Percentiles rank a stretch among this genome's conserved stretches.
phyloP scores from a whole-genome alignment of 2,797 vertebrate genomes.

The Valencia hispanica region DNA sequence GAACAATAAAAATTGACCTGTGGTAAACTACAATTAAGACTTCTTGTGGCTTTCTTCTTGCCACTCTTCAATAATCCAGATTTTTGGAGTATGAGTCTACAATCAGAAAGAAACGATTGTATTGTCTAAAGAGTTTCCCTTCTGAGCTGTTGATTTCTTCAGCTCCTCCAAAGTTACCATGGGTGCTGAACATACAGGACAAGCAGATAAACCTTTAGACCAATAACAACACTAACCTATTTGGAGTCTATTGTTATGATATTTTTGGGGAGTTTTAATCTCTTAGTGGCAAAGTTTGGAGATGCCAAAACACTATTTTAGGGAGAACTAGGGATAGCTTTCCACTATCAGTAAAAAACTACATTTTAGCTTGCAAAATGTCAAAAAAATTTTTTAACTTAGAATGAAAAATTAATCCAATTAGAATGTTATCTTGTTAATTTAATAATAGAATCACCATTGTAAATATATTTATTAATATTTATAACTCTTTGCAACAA shows the following conservation, averaged over 20 bases:
- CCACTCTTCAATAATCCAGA: background rate
- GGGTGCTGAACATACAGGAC: background rate
- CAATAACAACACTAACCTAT: background rate
- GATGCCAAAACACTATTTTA: background rate
- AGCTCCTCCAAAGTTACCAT: background rate
- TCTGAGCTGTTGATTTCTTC: too few species aligned
- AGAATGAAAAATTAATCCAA: background rate
- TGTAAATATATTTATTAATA: conserved; percentile 17
- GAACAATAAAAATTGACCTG: background rate
- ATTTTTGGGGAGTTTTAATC: background rate
- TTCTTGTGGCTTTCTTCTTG: too few species aligned
- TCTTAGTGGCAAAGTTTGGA: background rate
- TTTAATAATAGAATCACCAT: too few species aligned
- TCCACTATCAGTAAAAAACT: background rate
- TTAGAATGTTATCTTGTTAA: too few species aligned
- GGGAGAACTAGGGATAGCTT: background rate
- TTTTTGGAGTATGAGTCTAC: background rate
- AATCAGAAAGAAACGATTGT: background rate
- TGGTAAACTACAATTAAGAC: too few species aligned
- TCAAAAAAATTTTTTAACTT: background rate
- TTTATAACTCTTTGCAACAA: conserved; percentile 14
- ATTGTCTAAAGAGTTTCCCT: background rate
- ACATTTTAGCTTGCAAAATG: background rate
- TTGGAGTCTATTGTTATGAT: background rate
- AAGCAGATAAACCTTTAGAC: background rate